Evolutionary conservation across 2,797 vertebrate species (phyloP).

Genomic region (Tangara arthus): DNA sequence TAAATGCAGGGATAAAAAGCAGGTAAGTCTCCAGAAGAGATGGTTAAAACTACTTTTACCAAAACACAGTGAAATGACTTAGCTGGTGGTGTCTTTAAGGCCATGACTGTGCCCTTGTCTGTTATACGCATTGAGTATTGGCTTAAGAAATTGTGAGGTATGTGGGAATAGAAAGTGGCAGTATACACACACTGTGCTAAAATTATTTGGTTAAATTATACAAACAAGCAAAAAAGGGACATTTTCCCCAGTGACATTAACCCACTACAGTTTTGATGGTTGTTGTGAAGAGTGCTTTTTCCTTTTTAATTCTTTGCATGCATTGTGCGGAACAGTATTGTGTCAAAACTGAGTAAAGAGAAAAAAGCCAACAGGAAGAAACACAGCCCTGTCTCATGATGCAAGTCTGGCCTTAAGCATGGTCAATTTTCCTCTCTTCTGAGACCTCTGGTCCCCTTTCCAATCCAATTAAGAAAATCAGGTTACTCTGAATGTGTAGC

Average conservation of each 20-base stretch:
- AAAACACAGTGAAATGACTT: background rate
- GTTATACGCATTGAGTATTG: background rate
- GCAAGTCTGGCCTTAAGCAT: background rate
- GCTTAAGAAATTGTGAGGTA: background rate
- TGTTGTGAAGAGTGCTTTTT: background rate
- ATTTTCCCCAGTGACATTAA: background rate
- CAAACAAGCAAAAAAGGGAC: background rate
- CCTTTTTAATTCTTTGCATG: background rate
- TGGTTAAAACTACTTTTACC: background rate
- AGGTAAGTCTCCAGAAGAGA: background rate
- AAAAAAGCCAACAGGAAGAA: background rate
- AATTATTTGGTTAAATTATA: background rate
- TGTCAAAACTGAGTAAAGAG: background rate
- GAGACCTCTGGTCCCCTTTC: background rate
- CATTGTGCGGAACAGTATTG: accelerated
- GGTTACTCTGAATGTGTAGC: background rate
- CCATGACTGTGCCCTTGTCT: background rate
- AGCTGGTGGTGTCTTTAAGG: accelerated
- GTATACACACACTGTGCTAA: background rate
- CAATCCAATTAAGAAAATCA: background rate
- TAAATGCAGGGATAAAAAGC: background rate
- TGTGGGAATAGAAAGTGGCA: background rate
- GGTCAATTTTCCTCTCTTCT: background rate
- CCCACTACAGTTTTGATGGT: background rate
- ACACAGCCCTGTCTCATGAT: background rate